A percentile compares a stretch with the other conserved stretches of the same genome.
phyloP scores from a whole-genome alignment of 1,140 invertebrate genomes.

The Gryon sp. region DNA sequence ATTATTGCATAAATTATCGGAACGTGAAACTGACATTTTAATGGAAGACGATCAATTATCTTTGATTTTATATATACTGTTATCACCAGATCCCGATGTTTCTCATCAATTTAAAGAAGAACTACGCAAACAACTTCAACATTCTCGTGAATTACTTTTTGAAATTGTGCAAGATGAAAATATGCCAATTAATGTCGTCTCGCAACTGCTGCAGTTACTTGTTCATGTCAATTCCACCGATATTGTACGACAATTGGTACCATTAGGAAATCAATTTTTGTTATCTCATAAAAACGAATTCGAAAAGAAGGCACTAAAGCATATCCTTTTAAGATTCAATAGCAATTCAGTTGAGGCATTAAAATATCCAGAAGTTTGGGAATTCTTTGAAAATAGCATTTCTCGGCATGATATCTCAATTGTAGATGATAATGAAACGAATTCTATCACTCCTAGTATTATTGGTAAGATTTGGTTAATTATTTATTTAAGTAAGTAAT shows the following conservation, averaged over 20 bases:
- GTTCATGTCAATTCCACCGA: constrained; percentile 80
- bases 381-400: constrained; percentile 70
- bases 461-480: constrained; percentile 54
- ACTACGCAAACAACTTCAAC: constrained; percentile 67
- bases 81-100: constrained; percentile 79
- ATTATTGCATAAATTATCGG: constrained; percentile 70
- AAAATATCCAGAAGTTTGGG: constrained; percentile 69
- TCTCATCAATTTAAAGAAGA: constrained; percentile 66
- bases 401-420: constrained; percentile 53
- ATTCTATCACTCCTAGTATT: constrained; percentile 60
- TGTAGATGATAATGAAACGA: constrained; percentile 33
- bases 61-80: constrained; percentile 77
- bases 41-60: constrained; percentile 83
- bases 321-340: constrained; percentile 74
- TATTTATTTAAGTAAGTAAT: not conserved
- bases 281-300: constrained; percentile 57
- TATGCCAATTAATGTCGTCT: constrained; percentile 76
- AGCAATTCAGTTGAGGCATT: constrained; percentile 72
- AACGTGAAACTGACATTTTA: constrained; percentile 79
- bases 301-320: constrained; percentile 66
- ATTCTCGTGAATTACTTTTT: constrained; percentile 68
- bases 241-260: constrained; percentile 74
- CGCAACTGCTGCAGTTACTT: constrained; percentile 78
- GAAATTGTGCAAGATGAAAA: constrained; percentile 55
- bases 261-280: constrained; percentile 66